Percentiles rank a stretch among this genome's conserved stretches.
phyloP scores from a whole-genome alignment of 2,797 vertebrate genomes.

The Falco concolor region DNA sequence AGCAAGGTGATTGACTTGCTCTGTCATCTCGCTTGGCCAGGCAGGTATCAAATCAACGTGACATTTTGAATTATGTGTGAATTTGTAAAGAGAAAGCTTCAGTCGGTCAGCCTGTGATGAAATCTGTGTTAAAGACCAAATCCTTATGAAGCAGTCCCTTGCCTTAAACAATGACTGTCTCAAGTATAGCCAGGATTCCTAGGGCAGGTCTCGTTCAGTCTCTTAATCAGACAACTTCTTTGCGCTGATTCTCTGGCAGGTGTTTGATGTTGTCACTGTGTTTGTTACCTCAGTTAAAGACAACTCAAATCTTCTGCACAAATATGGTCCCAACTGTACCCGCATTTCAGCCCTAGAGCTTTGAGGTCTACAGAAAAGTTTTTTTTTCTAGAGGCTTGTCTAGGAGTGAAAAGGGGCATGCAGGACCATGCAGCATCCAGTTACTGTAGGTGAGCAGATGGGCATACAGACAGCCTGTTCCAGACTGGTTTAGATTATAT shows the following conservation, averaged over 20 bases:
- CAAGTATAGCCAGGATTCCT: not conserved
- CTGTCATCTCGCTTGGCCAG: not conserved
- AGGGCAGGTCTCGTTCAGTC: not conserved
- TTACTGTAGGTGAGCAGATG: not conserved
- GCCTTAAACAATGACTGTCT: not conserved
- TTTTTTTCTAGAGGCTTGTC: not conserved
- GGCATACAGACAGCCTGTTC: not conserved
- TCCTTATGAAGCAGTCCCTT: not conserved
- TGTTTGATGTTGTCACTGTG: not conserved
- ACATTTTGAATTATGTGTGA: not conserved
- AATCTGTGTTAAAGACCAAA: not conserved
- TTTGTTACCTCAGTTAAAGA: not conserved
- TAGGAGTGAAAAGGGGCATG: not conserved
- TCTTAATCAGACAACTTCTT: not conserved
- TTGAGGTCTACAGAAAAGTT: not conserved
- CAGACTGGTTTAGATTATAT: not conserved
- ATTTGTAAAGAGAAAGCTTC: not conserved
- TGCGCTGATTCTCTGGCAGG: not conserved
- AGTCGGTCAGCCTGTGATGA: not conserved
- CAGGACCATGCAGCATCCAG: not conserved
- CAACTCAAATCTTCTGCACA: not conserved
- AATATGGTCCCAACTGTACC: not conserved
- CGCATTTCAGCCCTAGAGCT: not conserved
- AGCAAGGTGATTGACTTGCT: not conserved
- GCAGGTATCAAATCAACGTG: not conserved